Evolutionary conservation across 1,140 invertebrate species (phyloP).

Genomic region (Potamilus streckersoni): DNA sequence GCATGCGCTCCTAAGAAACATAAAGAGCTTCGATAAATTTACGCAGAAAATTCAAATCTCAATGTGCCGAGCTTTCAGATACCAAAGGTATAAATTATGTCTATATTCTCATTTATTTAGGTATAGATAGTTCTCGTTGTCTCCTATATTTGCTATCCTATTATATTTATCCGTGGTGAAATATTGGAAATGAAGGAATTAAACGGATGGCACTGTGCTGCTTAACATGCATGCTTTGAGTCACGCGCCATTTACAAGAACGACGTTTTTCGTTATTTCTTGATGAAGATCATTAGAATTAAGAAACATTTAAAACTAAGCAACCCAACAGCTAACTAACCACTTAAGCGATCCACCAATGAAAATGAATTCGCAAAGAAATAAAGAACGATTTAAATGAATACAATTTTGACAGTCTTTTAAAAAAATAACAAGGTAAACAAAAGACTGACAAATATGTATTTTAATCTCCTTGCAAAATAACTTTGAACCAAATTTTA

Average conservation of each 20-base stretch:
- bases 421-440: no score
- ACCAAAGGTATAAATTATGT: constrained; percentile 38
- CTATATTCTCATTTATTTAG: neutral
- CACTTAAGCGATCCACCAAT: no score
- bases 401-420: no score
- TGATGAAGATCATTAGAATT: no score
- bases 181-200: neutral
- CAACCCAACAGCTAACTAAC: no score
- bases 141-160: neutral
- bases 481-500: no score
- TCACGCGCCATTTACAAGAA: neutral
- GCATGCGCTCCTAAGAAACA: constrained; percentile 53
- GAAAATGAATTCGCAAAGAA: no score
- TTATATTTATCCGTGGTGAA: neutral
- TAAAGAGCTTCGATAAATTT: constrained; percentile 59
- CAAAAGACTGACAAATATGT: no score
- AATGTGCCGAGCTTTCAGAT: constrained; percentile 50
- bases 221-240: neutral
- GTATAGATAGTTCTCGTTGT: neutral
- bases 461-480: no score
- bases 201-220: neutral
- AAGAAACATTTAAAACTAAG: no score
- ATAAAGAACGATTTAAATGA: no score
- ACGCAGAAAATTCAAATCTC: constrained; percentile 58
- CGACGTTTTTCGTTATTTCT: no score